Base-by-base conservation (phyloP, 2,888 invertebrate genomes). In the Lagria hirta region DNA sequence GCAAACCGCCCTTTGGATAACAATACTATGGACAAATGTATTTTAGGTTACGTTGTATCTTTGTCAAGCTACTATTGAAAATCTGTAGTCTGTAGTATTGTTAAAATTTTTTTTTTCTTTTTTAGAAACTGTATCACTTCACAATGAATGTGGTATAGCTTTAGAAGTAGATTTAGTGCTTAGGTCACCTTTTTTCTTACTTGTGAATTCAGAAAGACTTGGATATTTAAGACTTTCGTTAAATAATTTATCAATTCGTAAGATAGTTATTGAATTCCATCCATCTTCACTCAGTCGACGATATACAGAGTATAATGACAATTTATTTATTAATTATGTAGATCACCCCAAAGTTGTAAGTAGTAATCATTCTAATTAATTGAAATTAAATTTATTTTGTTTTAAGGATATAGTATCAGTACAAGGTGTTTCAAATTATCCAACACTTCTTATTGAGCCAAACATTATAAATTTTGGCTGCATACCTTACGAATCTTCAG, bases 401-500 rank as follows among this genome's bases (percentile, higher is more conserved):
- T 62, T 74, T 44, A 60, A 86, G 86, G 83, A 85, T 58, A 73
- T 73, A 44, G 73, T 87, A 29, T 75, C 75, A 50, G 63, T 87
- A 24, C 69, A 68, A 27, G 86, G 82, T 17, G 78, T 76, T 64
- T 77, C 86, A 1, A 81, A 83, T 68, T 86, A 79, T 62, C 86
- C 87, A 1, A 83, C 84, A 58, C 64, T 87, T 30, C 71, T 73
- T 22, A 70, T 84, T 36, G 63, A 74, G 46, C 75, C 81, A 23
- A 72, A 73, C 7, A 66, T 69, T 45, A 65, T 84, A 2, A 76
- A 82, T 63, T 84, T 87, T 61, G 77, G 78, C 28, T 82, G 82
- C 60, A 72, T 83, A 49, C 65, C 75, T 16, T 62, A 74, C 47
- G 74, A 74, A 35, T 73, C 73, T 1, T 71, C 71, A 21, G 67